Evolutionary conservation across 2,888 invertebrate genomes (phyloP).

Genomic region (Scelioninae gen. 1): DNA sequence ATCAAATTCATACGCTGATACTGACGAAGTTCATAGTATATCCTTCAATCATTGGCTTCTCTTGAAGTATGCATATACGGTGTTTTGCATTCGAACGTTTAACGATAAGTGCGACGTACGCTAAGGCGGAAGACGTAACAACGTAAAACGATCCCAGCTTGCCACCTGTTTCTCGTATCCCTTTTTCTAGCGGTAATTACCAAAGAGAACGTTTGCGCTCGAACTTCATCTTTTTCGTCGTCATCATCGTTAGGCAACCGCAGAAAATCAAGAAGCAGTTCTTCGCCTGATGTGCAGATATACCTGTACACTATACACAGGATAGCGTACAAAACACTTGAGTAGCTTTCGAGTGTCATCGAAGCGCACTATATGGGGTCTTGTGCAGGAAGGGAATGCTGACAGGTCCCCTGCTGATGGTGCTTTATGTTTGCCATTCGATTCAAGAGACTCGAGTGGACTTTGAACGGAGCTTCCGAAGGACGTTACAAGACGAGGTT

Average conservation of each 20-base stretch:
- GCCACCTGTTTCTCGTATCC: constrained; percentile 76
- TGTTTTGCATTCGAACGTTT: constrained; percentile 52
- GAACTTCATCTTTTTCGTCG: constrained; percentile 71
- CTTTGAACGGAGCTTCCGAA: constrained; percentile 13
- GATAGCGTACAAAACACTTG: constrained; percentile 58
- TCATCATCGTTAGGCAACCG: constrained; percentile 64
- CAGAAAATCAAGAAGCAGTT: constrained; percentile 49
- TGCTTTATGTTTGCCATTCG: constrained; percentile 61
- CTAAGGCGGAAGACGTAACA: constrained; percentile 57
- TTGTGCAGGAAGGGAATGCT: constrained; percentile 63
- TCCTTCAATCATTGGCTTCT: constrained; percentile 61
- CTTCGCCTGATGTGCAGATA: constrained; percentile 30
- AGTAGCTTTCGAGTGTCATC: constrained; percentile 69
- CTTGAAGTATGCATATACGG: constrained; percentile 26
- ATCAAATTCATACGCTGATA: constrained; percentile 27
- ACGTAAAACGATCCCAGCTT: constrained; percentile 70
- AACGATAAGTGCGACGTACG: constrained; percentile 51
- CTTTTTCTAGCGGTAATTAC: constrained; percentile 78
- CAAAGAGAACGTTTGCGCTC: constrained; percentile 75
- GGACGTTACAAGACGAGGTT: constrained; percentile 13
- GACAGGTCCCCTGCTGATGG: constrained; percentile 65
- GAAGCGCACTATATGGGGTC: constrained; percentile 64
- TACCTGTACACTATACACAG: constrained; percentile 26
- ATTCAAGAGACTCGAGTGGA: constrained; percentile 32
- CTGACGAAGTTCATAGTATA: constrained; percentile 22